Evolutionary conservation across 2,113 vertebrate genomes (phyloP), one percentile per base, ranked within the genome.

Genomic region (Thymallus thymallus): DNA sequence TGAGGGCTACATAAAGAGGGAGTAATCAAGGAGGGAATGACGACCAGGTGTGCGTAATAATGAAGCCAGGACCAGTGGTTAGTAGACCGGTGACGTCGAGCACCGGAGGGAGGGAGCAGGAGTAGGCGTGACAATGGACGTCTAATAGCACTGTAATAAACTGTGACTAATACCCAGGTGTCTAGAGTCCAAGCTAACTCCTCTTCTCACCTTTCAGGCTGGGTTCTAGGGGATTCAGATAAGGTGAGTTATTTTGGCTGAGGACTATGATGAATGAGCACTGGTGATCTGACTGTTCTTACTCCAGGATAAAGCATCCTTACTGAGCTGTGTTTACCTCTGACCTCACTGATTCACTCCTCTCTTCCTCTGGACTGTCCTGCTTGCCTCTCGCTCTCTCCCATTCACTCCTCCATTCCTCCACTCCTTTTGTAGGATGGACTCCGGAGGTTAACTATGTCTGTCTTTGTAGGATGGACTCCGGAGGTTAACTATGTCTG

Each of bases 211-310:
- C 81, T 77, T 64, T 56, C 89, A 92, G 90, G 85, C 16, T 73
- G 82, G 86, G 83, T 80, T 85, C 74, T 92, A 93, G 89, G 85
- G 87, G 71, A 75, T 67, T 81, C 82, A 92, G 89, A 86, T 85
- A 90, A 90, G 92, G 85, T 69, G 74, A 90, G 5, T 58, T 72
- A 2, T 32, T 35, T 70, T 56, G 7, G 7, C 41, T 41, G 35
- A 41, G 35, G 35, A 20, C 41, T 23, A 41, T 82, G 74, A 75
- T 70, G 76, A 72, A 67, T 72, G 64, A 2, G 14, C 82, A 35
- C 62, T 68, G 61, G 41, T 68, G 41, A 48, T 35, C 68, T 29
- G 41, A 20, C 64, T 41, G 35, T 41, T 41, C 2, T 22, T 32
- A 72, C 32, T 76, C 9, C 0, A 74, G 80, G 84, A 86, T 69